Base-by-base conservation (phyloP, 30 jellyfish, hydroid and myxozoan genomes). In the Calvadosia cruxmelitensis region DNA sequence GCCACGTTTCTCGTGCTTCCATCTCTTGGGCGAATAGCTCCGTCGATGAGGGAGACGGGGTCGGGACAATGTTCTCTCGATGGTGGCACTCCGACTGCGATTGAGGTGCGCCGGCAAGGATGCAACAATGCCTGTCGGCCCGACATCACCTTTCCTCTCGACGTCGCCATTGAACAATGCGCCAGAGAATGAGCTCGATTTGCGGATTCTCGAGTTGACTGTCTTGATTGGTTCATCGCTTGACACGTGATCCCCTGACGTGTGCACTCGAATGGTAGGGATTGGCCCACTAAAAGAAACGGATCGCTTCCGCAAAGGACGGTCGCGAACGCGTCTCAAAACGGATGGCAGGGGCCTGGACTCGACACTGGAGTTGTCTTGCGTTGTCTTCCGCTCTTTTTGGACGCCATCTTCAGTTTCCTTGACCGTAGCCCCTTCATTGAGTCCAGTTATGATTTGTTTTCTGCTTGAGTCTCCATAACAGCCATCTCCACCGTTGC, bases 401-500 rank as follows among this genome's bases (percentile, higher is more conserved):
- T 29, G 28, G 12, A 7, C 28, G 69, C 69, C 26, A 31, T 57
- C 28, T 26, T 12, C 5, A 5, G 64, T 23, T 30, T 26, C 72
- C 49, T 61, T 1, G 49, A 32, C 48, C 12, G 49, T 62, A 31
- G 35, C 52, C 26, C 67, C 31, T 15, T 16, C 66, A 13, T 68
- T 49, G 31, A 24, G 20, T 34, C 28, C n/a, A 26, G 16, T 50
- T 33, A 5, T 63, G n/a, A 50, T 27, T 27, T 27, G 71, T 53
- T 27, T 25, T 42, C 34, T 63, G 71, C 28, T 50, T 61, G 20
- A 10, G 0, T 25, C 82, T 30, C 31, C 51, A 3, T 49, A 50
- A 27, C 49, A 72, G 27, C 42, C 66, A 48, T 71, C 93, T n/a
- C 72, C 27, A 76, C 81, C 67, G 33, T 53, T 73, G n/a, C 84